Evolutionary conservation across 1,140 invertebrate species (phyloP).

Genomic region (Acromyrmex echinatior): DNA sequence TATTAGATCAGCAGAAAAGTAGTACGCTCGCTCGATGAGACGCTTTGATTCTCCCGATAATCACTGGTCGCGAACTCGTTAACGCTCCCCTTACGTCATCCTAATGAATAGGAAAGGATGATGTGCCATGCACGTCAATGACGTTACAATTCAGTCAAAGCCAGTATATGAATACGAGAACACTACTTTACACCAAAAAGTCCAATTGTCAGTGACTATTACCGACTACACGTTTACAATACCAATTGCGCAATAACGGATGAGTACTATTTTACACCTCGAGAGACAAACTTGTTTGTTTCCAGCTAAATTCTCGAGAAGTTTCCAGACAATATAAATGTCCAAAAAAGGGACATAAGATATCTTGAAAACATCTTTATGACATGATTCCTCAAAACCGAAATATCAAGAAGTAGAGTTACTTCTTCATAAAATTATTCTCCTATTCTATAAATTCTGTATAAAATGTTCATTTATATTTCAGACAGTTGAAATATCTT

Average conservation of each 20-base stretch:
- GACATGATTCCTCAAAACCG: too few species aligned
- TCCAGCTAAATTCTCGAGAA: conserved; percentile 12
- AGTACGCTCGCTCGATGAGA: conserved; percentile 8
- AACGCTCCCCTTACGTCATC: conserved; percentile 52
- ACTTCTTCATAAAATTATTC: not conserved
- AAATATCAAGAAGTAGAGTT: not conserved
- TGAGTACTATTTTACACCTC: not conserved
- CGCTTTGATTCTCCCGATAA: conserved; percentile 55
- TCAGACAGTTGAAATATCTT: not conserved
- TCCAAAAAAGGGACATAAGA: too few species aligned
- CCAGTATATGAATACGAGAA: not conserved
- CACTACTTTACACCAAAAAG: conserved; percentile 1
- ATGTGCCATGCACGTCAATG: conserved; percentile 7
- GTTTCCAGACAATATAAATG: too few species aligned
- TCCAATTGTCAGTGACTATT: conserved; percentile 2
- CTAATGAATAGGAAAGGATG: not conserved
- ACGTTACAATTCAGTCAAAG: conserved; percentile 27
- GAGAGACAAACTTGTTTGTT: not conserved
- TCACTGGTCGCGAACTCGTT: conserved; percentile 33
- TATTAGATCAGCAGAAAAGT: conserved; percentile 26
- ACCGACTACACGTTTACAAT: conserved; percentile 3
- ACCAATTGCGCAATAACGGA: conserved; percentile 26
- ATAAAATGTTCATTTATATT: not conserved
- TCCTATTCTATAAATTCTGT: not conserved
- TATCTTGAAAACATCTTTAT: too few species aligned